A percentile compares a stretch with the other conserved stretches of the same genome.
These are phyloP conservation scores for Leptinotarsa texana DNA, from an alignment of 1,140 invertebrate genomes.

Conservation along the genomic window DNA sequence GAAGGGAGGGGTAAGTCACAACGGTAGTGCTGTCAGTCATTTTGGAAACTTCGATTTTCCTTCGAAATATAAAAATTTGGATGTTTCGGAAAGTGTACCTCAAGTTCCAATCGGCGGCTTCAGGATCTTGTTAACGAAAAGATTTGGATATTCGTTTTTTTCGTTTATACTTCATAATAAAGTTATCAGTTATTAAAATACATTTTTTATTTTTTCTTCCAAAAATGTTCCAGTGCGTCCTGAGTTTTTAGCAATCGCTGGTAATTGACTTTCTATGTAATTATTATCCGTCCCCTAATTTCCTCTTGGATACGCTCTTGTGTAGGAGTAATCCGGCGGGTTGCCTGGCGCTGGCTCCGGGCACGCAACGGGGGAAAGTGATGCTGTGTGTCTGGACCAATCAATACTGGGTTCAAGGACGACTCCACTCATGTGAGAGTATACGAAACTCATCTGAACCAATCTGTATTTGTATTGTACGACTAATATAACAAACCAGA, in stretches of 20 bases:
- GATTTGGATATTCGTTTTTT: no score
- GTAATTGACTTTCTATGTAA: slow-evolving; percentile 4
- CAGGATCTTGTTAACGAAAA: no score
- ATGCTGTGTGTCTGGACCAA: slow-evolving; percentile 48
- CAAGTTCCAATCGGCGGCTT: no score
- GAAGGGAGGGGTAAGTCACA: no score
- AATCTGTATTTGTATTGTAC: not conserved
- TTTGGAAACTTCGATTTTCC: no score
- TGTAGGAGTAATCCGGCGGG: not conserved
- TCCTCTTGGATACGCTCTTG: slow-evolving; percentile 12
- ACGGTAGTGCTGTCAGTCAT: no score
- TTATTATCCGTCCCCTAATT: not conserved
- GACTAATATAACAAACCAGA: not conserved
- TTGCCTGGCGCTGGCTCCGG: slow-evolving; percentile 14
- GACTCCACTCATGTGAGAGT: slow-evolving; percentile 18
- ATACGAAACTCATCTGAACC: slow-evolving; percentile 1
- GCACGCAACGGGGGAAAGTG: slow-evolving; percentile 49
- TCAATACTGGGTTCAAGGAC: slow-evolving; percentile 51
- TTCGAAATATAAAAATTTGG: no score
- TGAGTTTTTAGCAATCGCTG: not conserved
- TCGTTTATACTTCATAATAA: no score
- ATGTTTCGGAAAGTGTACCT: no score
- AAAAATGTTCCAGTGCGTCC: not conserved
- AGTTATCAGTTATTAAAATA: no score
- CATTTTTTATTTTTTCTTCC: not conserved